Conservation (phyloP, 2,113 vertebrate genomes). For the Oryzias curvinotus region DNA sequence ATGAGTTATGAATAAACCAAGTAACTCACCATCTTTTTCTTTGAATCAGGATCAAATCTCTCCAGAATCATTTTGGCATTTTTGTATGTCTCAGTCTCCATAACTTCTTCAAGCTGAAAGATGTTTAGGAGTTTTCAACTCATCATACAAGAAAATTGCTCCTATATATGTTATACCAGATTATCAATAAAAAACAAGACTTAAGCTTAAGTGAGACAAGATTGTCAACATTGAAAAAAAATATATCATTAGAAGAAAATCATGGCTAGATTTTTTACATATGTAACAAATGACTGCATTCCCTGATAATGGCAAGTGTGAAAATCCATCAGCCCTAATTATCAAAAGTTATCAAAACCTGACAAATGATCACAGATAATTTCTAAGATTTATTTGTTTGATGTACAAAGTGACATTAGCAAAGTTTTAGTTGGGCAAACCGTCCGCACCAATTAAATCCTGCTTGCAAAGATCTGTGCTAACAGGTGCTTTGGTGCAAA, state of each 20-base stretch:
- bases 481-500: slow-evolving; percentile 85
- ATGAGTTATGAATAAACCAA: background rate
- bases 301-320: slow-evolving; percentile 99
- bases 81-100: slow-evolving; percentile 99
- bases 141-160: slow-evolving; percentile 1
- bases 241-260: slow-evolving; percentile 73
- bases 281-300: slow-evolving; percentile 99
- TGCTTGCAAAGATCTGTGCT: slow-evolving; percentile 89
- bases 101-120: slow-evolving; percentile 94
- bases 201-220: background rate
- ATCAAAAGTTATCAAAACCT: slow-evolving; percentile 99
- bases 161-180: background rate
- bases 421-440: slow-evolving; percentile 93
- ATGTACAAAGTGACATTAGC: slow-evolving; percentile 91
- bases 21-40: slow-evolving; percentile 84
- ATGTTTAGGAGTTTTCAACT: background rate
- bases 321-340: slow-evolving; percentile 99
- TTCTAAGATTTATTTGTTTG: slow-evolving; percentile 99
- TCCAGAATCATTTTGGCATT: slow-evolving; percentile 97
- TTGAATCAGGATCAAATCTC: slow-evolving; percentile 95
- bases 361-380: slow-evolving; percentile 99
- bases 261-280: slow-evolving; percentile 94
- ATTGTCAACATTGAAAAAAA: slow-evolving; percentile 67
- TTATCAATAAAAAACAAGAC: background rate
- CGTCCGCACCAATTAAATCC: slow-evolving; percentile 90